Percentiles rank a stretch among this genome's conserved stretches.
phyloP scores from a whole-genome alignment of 1,140 invertebrate species.

The Drosophila varians region DNA sequence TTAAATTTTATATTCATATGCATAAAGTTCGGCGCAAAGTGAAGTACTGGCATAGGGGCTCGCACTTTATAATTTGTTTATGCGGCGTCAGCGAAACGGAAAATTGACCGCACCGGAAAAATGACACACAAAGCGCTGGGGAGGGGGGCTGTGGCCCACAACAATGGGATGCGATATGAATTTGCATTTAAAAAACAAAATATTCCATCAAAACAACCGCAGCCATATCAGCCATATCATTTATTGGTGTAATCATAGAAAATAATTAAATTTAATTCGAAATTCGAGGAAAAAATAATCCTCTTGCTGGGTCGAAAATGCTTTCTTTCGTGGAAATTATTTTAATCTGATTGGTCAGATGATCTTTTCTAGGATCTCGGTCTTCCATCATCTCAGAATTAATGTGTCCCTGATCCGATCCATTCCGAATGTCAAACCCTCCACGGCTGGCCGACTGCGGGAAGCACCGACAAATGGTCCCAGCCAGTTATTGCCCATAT shows the following conservation, averaged over 20 bases:
- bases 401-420: slow-evolving; percentile 2
- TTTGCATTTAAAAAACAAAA: slow-evolving; percentile 21
- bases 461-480: slow-evolving; percentile 40
- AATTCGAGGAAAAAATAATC: background rate
- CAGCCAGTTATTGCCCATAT: slow-evolving; percentile 7
- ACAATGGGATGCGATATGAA: slow-evolving; percentile 9
- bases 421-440: slow-evolving; percentile 40
- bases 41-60: slow-evolving; percentile 34
- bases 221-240: slow-evolving; percentile 4
- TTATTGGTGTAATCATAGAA: background rate
- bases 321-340: background rate
- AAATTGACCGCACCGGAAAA: slow-evolving; percentile 75
- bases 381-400: background rate
- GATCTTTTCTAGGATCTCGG: background rate
- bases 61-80: slow-evolving; percentile 63
- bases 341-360: background rate
- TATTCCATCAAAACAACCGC: slow-evolving; percentile 12
- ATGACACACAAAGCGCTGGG: slow-evolving; percentile 46
- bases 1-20: slow-evolving; percentile 45
- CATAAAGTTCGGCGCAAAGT: slow-evolving; percentile 35
- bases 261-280: background rate
- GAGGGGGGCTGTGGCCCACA: slow-evolving; percentile 7
- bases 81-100: slow-evolving; percentile 70
- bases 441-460: slow-evolving; percentile 30
- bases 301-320: too few species aligned